Evolutionary conservation across 2,888 invertebrate genomes (phyloP).

Genomic region (Odontocolon sp.): DNA sequence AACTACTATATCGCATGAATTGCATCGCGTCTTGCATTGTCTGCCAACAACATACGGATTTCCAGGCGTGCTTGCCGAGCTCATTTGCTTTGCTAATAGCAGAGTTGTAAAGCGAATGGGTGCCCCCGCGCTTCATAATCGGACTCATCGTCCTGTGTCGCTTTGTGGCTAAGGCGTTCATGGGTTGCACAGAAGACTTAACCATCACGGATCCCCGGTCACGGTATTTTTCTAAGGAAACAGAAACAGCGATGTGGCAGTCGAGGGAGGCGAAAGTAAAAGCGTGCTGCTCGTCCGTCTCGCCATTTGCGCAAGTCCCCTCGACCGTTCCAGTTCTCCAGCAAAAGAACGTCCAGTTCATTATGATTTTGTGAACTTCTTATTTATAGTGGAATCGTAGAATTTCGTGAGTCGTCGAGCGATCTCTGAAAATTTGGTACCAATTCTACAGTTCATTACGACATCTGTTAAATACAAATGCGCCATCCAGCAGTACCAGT

Average conservation of each 20-base stretch:
- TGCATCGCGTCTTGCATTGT: slow-evolving; percentile 65
- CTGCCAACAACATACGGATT: slow-evolving; percentile 64
- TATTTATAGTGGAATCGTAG: background rate
- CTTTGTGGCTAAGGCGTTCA: slow-evolving; percentile 8
- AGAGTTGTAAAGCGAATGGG: slow-evolving; percentile 10
- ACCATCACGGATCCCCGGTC: background rate
- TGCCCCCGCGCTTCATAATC: slow-evolving; percentile 41
- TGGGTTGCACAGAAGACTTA: slow-evolving; percentile 1
- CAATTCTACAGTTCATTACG: background rate
- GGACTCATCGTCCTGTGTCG: slow-evolving; percentile 51
- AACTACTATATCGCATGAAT: too few species aligned
- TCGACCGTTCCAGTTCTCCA: slow-evolving; percentile 27
- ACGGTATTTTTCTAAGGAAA: slow-evolving; percentile 12
- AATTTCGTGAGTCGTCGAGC: background rate
- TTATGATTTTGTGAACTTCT: background rate
- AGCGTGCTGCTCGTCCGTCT: slow-evolving; percentile 63
- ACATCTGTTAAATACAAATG: background rate
- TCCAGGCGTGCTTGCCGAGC: slow-evolving; percentile 59
- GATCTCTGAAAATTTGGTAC: background rate
- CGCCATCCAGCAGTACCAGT: too few species aligned
- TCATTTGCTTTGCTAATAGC: slow-evolving; percentile 76
- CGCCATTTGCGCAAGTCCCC: slow-evolving; percentile 54
- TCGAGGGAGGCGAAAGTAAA: slow-evolving; percentile 70
- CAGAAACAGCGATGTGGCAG: slow-evolving; percentile 37
- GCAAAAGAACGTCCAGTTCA: background rate